Base-by-base conservation (phyloP, 2,113 vertebrate genomes). In the Microcebus tavaratra region DNA sequence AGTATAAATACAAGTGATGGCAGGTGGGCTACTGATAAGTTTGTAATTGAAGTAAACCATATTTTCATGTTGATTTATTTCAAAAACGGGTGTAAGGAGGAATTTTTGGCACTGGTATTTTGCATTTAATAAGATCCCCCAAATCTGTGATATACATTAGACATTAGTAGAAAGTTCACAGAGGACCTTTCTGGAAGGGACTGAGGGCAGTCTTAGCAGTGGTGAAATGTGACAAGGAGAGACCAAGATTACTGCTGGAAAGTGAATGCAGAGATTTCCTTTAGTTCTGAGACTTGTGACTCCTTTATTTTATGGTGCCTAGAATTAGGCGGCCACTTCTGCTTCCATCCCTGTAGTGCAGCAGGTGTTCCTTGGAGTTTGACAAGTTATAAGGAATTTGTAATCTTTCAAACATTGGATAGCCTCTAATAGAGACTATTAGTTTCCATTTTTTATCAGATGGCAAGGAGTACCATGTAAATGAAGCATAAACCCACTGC, bases 21-120 rank as follows among this genome's bases (percentile, higher is more conserved):
- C 13, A 31, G 17, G 5, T 73, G 10, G 45, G 8, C 76, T 68
- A 67, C 45, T 79, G 57, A 55, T 63, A 72, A 39, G 34, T 88
- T 91, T 79, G 20, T 85, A 55, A 72, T 48, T 45, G 83, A 95
- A 95, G 76, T 72, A 50, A 91, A 73, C 83, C 9, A 18, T 45
- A 73, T 36, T 85, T 96, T 86, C 36, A 31, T 39, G 31, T 53
- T 94, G 70, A 45, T 76, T 88, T 50, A n/a, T 95, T 88, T 91
- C 18, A 82, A 84, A 93, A 89, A 88, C 72, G 21, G 20, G 68
- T 94, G 48, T 70, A 3, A 42, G 34, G 27, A 63, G 67, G 31
- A 87, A 78, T 59, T 88, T 83, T 83, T 95, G 31, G 25, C 57
- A 88, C 8, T 63, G 34, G 68, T 45, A 20, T 59, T 48, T 90